phyloP scores from a whole-genome alignment of 2,113 vertebrate species.

The Calypte anna region DNA sequence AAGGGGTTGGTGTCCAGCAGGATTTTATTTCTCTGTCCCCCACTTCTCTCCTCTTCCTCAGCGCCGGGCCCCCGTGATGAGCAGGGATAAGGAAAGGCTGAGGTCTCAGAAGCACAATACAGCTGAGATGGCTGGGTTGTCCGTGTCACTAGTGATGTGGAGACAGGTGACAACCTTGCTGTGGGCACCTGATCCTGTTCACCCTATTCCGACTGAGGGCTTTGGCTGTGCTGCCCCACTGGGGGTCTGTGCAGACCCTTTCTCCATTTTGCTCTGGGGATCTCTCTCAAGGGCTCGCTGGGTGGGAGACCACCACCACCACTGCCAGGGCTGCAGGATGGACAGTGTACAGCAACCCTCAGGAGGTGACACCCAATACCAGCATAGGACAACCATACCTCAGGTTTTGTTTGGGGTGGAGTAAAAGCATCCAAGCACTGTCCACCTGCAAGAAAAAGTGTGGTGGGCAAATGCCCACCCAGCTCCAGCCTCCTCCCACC shows the following conservation, averaged over 20 bases:
- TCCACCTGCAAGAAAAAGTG: neutral
- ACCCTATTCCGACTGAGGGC: neutral
- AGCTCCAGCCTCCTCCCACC: neutral
- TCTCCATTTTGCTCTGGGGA: neutral
- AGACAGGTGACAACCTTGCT: neutral
- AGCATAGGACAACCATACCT: neutral
- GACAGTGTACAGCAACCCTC: neutral
- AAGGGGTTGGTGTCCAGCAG: neutral
- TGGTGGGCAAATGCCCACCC: neutral
- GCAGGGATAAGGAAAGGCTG: neutral
- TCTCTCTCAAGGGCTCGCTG: neutral
- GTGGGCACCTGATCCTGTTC: neutral
- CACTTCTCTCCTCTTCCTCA: neutral
- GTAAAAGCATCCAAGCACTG: neutral
- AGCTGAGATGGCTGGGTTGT: neutral
- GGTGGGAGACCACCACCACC: neutral
- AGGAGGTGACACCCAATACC: neutral
- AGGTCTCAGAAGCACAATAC: neutral
- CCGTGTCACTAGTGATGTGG: fast-evolving
- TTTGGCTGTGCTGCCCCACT: fast-evolving
- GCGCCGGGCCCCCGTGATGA: neutral
- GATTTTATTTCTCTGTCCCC: neutral
- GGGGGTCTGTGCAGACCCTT: neutral
- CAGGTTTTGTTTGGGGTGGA: neutral
- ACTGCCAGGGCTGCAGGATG: neutral